A percentile compares a stretch with the other conserved stretches of the same genome.
phyloP scores from a whole-genome alignment of 1,140 invertebrate species.

The Cataglyphis hispanica region DNA sequence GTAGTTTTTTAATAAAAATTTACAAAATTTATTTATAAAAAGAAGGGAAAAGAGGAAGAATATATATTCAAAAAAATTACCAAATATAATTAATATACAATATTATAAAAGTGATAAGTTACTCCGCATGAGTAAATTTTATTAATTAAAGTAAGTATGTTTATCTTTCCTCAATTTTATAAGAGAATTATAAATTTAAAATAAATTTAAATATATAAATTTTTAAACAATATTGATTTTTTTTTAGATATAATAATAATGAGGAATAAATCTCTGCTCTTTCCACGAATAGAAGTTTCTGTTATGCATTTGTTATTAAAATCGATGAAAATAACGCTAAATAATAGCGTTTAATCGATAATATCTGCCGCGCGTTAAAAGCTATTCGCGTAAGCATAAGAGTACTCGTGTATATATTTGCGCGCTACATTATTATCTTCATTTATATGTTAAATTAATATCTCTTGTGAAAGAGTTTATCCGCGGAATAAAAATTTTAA shows the following conservation, averaged over 20 bases:
- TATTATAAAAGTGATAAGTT: background rate
- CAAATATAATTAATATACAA: background rate
- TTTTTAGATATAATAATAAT: background rate
- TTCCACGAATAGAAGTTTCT: slow-evolving; percentile 1
- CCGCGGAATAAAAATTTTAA: slow-evolving; percentile 33
- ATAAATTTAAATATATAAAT: slow-evolving; percentile 5
- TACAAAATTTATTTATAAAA: background rate
- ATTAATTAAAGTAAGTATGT: background rate
- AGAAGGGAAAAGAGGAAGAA: background rate
- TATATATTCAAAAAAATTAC: background rate
- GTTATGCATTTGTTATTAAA: slow-evolving; percentile 33
- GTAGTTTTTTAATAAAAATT: background rate
- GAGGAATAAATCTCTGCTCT: background rate
- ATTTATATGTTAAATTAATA: slow-evolving; percentile 53
- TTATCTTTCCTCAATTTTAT: background rate
- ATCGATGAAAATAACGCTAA: slow-evolving; percentile 35
- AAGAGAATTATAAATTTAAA: background rate
- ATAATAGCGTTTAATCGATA: slow-evolving; percentile 38
- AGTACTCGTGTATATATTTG: slow-evolving; percentile 32
- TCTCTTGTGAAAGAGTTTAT: slow-evolving; percentile 32
- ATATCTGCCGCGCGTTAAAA: slow-evolving; percentile 25
- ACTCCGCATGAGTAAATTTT: background rate
- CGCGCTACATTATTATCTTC: slow-evolving; percentile 15
- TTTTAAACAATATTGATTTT: background rate
- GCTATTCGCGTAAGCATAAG: slow-evolving; percentile 25